These are phyloP conservation scores for Calonectris borealis DNA, from an alignment of 2,113 vertebrate species.

Conservation along the genomic window DNA sequence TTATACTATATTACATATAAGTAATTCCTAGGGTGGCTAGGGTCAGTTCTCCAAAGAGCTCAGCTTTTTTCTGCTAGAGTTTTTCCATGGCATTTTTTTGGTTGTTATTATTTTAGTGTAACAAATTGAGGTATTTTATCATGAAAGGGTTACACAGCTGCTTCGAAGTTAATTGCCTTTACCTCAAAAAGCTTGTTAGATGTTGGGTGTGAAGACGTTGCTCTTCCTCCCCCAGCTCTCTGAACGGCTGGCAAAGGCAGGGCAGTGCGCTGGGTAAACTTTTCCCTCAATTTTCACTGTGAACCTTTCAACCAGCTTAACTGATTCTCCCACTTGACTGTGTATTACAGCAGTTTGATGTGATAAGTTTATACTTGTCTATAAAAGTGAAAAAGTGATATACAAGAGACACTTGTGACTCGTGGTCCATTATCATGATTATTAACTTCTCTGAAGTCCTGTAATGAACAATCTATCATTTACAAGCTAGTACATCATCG, in stretches of 20 bases:
- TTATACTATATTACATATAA: no score
- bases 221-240: neutral
- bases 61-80: neutral
- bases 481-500: neutral
- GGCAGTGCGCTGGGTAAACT: neutral
- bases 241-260: neutral
- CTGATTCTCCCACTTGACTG: slow-evolving; percentile 13
- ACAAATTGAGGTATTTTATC: neutral
- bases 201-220: neutral
- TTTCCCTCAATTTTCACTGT: neutral
- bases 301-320: neutral
- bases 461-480: slow-evolving; percentile 26
- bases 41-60: neutral
- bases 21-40: neutral
- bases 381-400: slow-evolving; percentile 48
- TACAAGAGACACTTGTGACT: slow-evolving; percentile 41
- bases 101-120: neutral
- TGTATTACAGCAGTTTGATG: neutral
- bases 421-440: slow-evolving; percentile 25
- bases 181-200: neutral
- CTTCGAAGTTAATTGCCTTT: neutral
- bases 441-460: slow-evolving; percentile 41
- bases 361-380: slow-evolving; percentile 28
- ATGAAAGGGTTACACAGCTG: neutral
- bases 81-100: neutral